These are phyloP conservation scores for Coregonus sp. DNA, from an alignment of 2,797 vertebrate species.

Conservation along the genomic window DNA sequence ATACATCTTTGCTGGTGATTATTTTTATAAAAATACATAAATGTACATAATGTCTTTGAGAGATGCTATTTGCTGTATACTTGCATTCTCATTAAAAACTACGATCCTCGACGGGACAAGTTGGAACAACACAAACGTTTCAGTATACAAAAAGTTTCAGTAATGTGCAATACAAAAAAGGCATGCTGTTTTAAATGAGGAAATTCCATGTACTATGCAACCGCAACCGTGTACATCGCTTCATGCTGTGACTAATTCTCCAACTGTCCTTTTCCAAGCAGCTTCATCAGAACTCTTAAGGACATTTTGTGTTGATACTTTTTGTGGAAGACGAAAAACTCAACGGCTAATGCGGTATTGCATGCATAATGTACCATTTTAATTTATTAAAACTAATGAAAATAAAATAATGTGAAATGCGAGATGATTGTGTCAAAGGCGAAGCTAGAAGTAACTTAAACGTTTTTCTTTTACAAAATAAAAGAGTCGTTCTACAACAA, in stretches of 20 bases:
- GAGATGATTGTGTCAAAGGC: slow-evolving; percentile 85
- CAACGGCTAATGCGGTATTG: slow-evolving; percentile 86
- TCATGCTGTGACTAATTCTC: slow-evolving; percentile 83
- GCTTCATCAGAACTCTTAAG: slow-evolving; percentile 78
- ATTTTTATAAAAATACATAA: slow-evolving; percentile 69
- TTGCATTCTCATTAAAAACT: slow-evolving; percentile 50
- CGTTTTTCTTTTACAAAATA: slow-evolving; percentile 86
- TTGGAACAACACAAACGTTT: slow-evolving; percentile 52
- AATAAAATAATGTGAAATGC: slow-evolving; percentile 79
- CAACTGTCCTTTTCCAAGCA: slow-evolving; percentile 78
- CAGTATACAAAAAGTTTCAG: slow-evolving; percentile 67
- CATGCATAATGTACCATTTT: slow-evolving; percentile 90
- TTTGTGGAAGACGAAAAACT: slow-evolving; percentile 87
- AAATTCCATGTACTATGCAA: slow-evolving; percentile 83
- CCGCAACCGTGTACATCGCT: slow-evolving; percentile 89
- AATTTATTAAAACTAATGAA: slow-evolving; percentile 84
- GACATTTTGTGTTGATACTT: slow-evolving; percentile 71
- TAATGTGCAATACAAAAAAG: slow-evolving; percentile 85
- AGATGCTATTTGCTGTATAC: slow-evolving; percentile 66
- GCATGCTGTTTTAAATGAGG: slow-evolving; percentile 90
- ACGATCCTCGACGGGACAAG: slow-evolving; percentile 38
- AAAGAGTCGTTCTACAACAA: slow-evolving; percentile 69
- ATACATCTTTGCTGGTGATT: slow-evolving; percentile 64
- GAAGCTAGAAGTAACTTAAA: slow-evolving; percentile 84
- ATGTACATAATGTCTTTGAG: slow-evolving; percentile 72